These are phyloP conservation scores for Drosophila yooni DNA, from an alignment of 2,888 invertebrate genomes.

Conservation along the genomic window DNA sequence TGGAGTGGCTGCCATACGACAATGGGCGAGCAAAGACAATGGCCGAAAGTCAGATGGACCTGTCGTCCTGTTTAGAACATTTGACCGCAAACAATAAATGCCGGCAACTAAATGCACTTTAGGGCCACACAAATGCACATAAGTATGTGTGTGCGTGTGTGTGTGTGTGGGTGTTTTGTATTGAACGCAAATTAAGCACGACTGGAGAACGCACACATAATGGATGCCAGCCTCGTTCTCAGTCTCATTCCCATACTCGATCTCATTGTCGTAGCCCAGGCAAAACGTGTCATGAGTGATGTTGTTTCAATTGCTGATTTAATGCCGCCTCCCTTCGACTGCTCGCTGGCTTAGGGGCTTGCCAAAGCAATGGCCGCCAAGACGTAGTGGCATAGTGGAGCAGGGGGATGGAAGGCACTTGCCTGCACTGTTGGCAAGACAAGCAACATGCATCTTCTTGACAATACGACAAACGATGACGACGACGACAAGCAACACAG, in stretches of 20 bases:
- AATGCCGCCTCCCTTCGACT: constrained; percentile 70
- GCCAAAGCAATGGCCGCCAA: constrained; percentile 26
- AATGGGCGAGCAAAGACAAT: constrained; percentile 63
- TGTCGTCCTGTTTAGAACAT: constrained; percentile 55
- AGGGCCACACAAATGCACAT: constrained; percentile 53
- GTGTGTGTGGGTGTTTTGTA: constrained; percentile 38
- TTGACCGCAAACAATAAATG: constrained; percentile 81
- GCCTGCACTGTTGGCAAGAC: constrained; percentile 73
- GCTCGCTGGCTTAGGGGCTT: constrained; percentile 44
- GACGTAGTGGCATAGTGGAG: background rate
- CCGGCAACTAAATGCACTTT: constrained; percentile 82
- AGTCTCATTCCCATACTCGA: constrained; percentile 6
- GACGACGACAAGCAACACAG: constrained; percentile 70
- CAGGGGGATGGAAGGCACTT: background rate
- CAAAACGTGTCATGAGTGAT: constrained; percentile 82
- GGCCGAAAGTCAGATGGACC: constrained; percentile 43
- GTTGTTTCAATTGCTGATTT: constrained; percentile 82
- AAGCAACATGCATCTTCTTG: constrained; percentile 81
- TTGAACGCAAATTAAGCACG: constrained; percentile 77
- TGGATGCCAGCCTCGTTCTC: constrained; percentile 47
- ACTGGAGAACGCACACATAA: constrained; percentile 65
- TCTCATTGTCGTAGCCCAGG: constrained; percentile 36
- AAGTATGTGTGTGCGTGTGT: constrained; percentile 5
- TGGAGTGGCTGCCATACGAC: background rate
- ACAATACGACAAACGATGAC: constrained; percentile 81